These are phyloP conservation scores for Helleia helle DNA, from an alignment of 2,888 invertebrate species.

Conservation along the genomic window DNA sequence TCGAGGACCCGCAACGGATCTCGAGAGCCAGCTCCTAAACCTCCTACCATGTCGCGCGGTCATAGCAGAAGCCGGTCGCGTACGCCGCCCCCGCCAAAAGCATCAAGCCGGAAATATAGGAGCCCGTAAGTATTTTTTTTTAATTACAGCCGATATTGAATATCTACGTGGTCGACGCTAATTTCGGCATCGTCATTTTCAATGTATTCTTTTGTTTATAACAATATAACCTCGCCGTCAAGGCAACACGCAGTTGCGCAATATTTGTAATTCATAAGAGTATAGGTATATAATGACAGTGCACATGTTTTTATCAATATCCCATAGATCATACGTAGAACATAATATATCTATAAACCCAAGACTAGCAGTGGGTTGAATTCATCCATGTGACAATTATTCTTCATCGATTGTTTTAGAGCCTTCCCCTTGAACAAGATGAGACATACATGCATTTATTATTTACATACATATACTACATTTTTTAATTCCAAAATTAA, in stretches of 20 bases:
- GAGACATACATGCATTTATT: no score
- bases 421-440: no score
- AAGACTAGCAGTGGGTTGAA: no score
- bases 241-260: constrained; percentile 46
- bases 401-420: no score
- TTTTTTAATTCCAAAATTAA: no score
- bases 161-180: background rate
- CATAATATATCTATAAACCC: no score
- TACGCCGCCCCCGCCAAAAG: constrained; percentile 68
- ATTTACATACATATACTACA: no score
- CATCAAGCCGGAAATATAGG: constrained; percentile 59
- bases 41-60: constrained; percentile 55
- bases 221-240: constrained; percentile 54
- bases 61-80: constrained; percentile 68
- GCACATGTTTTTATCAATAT: no score
- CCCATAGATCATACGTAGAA: no score
- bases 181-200: constrained; percentile 19
- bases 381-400: no score
- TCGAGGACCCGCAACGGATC: constrained; percentile 68
- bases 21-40: constrained; percentile 56
- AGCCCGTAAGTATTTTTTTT: constrained; percentile 52
- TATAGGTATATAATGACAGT: background rate
- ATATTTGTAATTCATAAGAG: constrained; percentile 26
- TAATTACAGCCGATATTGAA: constrained; percentile 2
- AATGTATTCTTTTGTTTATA: constrained; percentile 14